phyloP scores from a whole-genome alignment of 2,797 vertebrate species.

The Amblyopsis hoosieri region DNA sequence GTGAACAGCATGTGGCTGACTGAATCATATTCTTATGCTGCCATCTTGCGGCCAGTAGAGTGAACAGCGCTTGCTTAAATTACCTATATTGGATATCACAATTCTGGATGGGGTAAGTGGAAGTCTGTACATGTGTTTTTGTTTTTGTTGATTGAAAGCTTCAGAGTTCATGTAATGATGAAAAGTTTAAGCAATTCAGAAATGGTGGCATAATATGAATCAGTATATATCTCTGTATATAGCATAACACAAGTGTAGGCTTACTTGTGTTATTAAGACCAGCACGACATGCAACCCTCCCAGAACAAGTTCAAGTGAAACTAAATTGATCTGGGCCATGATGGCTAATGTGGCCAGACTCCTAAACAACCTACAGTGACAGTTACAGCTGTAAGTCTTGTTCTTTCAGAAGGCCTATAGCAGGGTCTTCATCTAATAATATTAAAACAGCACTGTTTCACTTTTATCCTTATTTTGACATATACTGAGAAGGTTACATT shows the following conservation, averaged over 20 bases:
- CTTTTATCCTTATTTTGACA: conserved; percentile 9
- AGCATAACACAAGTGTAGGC: conserved; percentile 1
- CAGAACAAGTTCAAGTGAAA: neutral
- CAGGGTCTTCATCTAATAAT: conserved; percentile 2
- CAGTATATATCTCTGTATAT: neutral
- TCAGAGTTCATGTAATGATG: neutral
- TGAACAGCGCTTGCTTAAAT: neutral
- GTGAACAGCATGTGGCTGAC: fast-evolving
- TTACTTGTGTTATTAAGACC: too few relatives aligned
- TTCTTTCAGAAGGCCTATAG: conserved; percentile 10
- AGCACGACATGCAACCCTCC: too few relatives aligned
- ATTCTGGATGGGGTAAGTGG: neutral
- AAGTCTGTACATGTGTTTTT: too few relatives aligned
- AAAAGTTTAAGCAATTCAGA: neutral
- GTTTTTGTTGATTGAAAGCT: neutral
- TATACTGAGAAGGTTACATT: neutral
- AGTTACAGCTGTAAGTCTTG: conserved; percentile 15
- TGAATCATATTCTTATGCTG: conserved; percentile 53
- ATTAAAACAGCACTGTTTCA: conserved; percentile 11
- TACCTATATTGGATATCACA: neutral
- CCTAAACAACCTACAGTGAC: neutral
- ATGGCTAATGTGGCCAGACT: conserved; percentile 12
- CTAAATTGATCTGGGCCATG: too few relatives aligned
- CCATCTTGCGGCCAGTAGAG: conserved; percentile 66
- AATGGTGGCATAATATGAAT: neutral